phyloP scores from a whole-genome alignment of 2,113 vertebrate species.

The Dascyllus trimaculatus region DNA sequence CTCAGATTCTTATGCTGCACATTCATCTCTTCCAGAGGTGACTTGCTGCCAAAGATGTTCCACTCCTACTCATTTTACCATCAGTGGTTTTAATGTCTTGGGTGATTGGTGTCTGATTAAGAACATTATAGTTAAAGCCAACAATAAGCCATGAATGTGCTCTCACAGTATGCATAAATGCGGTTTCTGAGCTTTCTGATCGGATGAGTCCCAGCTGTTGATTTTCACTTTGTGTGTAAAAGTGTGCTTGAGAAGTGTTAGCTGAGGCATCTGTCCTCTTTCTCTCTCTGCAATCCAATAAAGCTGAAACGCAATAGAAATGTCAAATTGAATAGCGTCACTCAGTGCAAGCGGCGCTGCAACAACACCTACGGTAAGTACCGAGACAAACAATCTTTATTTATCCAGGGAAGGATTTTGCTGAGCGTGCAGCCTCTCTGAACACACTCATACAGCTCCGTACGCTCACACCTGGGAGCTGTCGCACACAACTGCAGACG shows the following conservation, averaged over 20 bases:
- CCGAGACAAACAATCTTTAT: conserved; percentile 66
- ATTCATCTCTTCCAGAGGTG: no score
- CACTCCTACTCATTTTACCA: no score
- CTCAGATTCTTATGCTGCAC: no score
- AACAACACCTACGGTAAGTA: conserved; percentile 36
- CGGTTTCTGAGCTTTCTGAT: conserved; percentile 6
- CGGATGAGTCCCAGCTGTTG: conserved; percentile 2
- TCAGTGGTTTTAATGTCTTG: no score
- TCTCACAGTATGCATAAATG: neutral
- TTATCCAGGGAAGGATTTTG: conserved; percentile 62
- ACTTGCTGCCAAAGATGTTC: no score
- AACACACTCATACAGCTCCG: conserved; percentile 34
- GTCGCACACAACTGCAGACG: conserved; percentile 54
- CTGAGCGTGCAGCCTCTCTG: conserved; percentile 52
- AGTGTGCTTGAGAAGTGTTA: conserved; percentile 45
- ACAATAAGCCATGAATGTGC: conserved; percentile 3
- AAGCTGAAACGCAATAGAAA: conserved; percentile 54
- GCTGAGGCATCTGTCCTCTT: conserved; percentile 16
- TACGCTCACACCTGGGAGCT: conserved; percentile 49
- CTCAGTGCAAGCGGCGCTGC: neutral
- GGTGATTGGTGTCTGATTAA: neutral
- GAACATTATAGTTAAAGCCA: conserved; percentile 12
- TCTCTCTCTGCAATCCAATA: conserved; percentile 46
- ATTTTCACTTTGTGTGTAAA: conserved; percentile 23
- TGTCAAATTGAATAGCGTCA: conserved; percentile 55